Evolutionary conservation across 2,113 vertebrate genomes (phyloP).

Genomic region (Lagopus muta): DNA sequence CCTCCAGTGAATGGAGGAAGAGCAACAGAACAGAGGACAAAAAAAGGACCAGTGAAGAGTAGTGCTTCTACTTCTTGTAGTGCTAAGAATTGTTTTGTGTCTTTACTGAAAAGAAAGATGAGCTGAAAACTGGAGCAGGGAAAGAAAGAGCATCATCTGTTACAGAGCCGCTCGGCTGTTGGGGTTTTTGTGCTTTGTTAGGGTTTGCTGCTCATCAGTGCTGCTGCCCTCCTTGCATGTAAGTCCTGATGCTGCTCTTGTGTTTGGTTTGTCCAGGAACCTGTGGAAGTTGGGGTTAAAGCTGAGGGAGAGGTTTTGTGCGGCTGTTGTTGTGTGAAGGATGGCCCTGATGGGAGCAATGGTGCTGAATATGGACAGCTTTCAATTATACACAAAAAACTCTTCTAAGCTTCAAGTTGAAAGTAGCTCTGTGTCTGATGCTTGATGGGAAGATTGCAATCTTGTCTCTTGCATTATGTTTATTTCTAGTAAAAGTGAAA

Average conservation of each 20-base stretch:
- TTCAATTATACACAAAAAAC: neutral
- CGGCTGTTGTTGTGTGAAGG: neutral
- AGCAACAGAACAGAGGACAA: neutral
- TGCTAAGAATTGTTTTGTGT: neutral
- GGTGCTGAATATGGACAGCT: fast-evolving
- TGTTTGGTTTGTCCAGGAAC: neutral
- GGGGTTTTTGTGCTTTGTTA: neutral
- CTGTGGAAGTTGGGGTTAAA: constrained; percentile 13
- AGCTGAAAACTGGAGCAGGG: neutral
- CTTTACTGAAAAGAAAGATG: neutral
- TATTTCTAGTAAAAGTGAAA: neutral
- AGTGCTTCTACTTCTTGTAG: neutral
- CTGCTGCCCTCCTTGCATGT: neutral
- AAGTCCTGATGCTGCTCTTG: neutral
- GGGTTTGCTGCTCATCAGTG: neutral
- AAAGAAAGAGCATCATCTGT: fast-evolving
- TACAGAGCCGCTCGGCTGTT: neutral
- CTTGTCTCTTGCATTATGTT: neutral
- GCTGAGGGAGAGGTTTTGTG: neutral
- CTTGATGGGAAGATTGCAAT: neutral
- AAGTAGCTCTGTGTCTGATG: neutral
- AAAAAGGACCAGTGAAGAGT: neutral
- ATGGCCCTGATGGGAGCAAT: fast-evolving
- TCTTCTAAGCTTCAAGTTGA: fast-evolving
- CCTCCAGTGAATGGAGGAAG: neutral